Evolutionary conservation across 2,888 invertebrate species (phyloP).

Genomic region (Tillus elongatus): DNA sequence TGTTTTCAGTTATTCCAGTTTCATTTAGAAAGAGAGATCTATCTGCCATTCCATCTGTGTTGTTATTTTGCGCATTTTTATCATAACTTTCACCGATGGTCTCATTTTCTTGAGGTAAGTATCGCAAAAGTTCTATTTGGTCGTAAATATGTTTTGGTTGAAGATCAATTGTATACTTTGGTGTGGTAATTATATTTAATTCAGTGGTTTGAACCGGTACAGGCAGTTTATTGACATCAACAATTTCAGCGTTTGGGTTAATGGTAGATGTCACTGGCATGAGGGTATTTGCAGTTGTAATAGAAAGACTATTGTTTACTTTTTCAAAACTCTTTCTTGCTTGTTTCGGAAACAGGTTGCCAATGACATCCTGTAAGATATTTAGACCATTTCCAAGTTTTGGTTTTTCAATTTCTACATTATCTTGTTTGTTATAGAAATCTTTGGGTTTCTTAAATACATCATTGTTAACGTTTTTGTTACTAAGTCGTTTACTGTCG

Average conservation of each 20-base stretch:
- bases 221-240: conserved; percentile 11
- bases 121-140: conserved; percentile 29
- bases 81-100: neutral
- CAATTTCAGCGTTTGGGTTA: conserved; percentile 12
- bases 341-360: too few relatives aligned
- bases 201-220: conserved; percentile 12
- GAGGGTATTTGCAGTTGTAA: too few relatives aligned
- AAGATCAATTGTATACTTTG: conserved; percentile 29
- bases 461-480: too few relatives aligned
- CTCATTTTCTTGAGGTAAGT: conserved; percentile 21
- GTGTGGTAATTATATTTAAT: conserved; percentile 29
- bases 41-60: neutral
- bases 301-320: too few relatives aligned
- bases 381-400: too few relatives aligned
- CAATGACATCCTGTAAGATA: too few relatives aligned
- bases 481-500: too few relatives aligned
- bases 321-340: too few relatives aligned
- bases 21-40: neutral
- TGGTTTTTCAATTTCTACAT: too few relatives aligned
- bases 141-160: conserved; percentile 34
- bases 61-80: neutral
- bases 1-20: neutral
- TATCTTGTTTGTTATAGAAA: too few relatives aligned
- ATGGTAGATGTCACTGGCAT: too few relatives aligned
- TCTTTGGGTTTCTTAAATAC: too few relatives aligned